Percentiles rank a stretch among this genome's conserved stretches.
Evolutionary conservation across 1,140 invertebrate genomes (phyloP).

Genomic region (Ceratina japonica): DNA sequence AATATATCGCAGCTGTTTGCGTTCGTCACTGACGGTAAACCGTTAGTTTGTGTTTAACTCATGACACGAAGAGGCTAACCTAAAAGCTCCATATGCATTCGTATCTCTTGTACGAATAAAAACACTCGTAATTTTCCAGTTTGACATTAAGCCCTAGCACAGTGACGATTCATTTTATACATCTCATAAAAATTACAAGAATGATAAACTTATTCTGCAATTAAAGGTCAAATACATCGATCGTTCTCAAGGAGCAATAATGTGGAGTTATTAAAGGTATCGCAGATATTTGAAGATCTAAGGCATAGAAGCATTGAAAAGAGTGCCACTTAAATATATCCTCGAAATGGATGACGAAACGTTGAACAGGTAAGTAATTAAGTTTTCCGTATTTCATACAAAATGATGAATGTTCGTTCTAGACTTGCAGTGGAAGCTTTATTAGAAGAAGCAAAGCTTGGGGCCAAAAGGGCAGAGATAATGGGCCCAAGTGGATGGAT

Average conservation of each 20-base stretch:
- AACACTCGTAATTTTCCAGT: too few relatives aligned
- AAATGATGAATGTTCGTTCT: background rate
- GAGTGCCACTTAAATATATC: background rate
- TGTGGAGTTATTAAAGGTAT: too few relatives aligned
- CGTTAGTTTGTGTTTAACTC: too few relatives aligned
- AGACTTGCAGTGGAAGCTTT: conserved; percentile 83
- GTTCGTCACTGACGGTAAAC: too few relatives aligned
- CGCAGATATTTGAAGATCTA: too few relatives aligned
- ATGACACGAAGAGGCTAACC: too few relatives aligned
- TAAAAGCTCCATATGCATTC: too few relatives aligned
- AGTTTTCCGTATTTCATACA: background rate
- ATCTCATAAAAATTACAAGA: too few relatives aligned
- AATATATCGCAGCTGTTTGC: too few relatives aligned
- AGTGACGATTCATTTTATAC: background rate
- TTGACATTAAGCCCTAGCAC: background rate
- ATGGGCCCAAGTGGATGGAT: conserved; percentile 83
- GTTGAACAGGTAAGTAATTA: conserved; percentile 61
- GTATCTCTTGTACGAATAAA: too few relatives aligned
- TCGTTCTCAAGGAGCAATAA: background rate
- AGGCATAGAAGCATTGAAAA: too few relatives aligned
- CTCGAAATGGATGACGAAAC: conserved; percentile 65
- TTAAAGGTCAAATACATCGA: background rate
- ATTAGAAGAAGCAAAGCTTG: conserved; percentile 82
- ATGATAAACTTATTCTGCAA: too few relatives aligned
- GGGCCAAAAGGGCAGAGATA: conserved; percentile 81